Conservation (phyloP, 2,797 vertebrate genomes). For the Sphenopsis melanotis region DNA sequence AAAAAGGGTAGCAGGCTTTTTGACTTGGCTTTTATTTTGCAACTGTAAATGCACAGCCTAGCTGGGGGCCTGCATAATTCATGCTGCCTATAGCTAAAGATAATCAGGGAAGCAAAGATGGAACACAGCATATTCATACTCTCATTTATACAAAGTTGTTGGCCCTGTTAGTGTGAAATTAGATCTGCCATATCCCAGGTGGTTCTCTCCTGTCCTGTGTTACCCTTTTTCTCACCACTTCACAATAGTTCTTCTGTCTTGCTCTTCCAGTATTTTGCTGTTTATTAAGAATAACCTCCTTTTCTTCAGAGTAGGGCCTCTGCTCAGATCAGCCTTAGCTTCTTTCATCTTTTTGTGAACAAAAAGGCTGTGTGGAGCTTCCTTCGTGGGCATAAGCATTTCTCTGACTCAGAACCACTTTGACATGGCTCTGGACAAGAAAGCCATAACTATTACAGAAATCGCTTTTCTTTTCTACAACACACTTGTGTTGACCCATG, state of each 20-base stretch:
- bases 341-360: background rate
- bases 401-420: background rate
- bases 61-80: background rate
- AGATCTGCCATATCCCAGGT: background rate
- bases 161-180: background rate
- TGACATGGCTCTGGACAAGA: background rate
- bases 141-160: background rate
- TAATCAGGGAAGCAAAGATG: background rate
- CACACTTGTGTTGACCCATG: background rate
- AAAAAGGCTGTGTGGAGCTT: background rate
- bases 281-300: background rate
- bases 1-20: background rate
- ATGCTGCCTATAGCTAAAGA: background rate
- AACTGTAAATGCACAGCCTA: background rate
- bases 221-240: background rate
- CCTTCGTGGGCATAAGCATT: background rate
- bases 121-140: background rate
- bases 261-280: background rate
- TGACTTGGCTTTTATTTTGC: background rate
- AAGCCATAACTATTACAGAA: background rate
- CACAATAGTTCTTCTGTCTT: background rate
- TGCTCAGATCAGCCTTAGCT: background rate
- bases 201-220: background rate
- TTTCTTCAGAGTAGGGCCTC: background rate
- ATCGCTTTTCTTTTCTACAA: background rate